Base-by-base conservation (phyloP, 2,113 vertebrate genomes). In the Cettia cetti region DNA sequence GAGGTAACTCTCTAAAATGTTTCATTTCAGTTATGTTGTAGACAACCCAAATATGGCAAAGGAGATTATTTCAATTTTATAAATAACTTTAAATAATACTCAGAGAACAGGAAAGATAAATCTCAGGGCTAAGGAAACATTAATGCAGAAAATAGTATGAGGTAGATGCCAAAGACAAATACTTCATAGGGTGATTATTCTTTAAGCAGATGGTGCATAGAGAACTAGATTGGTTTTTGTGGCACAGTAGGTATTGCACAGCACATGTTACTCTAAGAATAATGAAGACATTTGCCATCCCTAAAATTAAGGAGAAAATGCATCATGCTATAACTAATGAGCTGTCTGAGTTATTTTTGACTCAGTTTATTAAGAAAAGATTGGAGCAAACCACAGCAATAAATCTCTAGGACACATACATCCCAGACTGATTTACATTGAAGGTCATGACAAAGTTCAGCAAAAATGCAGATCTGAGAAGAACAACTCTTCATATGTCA, bases 301-400 rank as follows among this genome's bases (percentile, higher is more conserved):
- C 70, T 37, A 33, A 94, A 94, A 91, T 94, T 72, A 93, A 72
- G 22, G 45, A 45, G 49, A 88, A 93, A 92, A 86, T 37, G 14
- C n/a, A 66, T 76, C 2, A 3, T 71, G 44, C 60, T 59, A 7
- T 96, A 97, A 96, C 56, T 95, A 96, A 97, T 66, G 74, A 95
- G 40, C 81, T 92, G 70, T 94, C 81, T 11, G 69, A 89, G 59
- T 86, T 96, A 94, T 96, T 96, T 96, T 96, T 93, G 90, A 85
- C 79, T 92, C 39, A 16, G 63, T 86, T 93, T 93, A 94, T 95
- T 88, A 89, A 94, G 52, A 91, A 96, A 97, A 93, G 69, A 90
- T 86, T 94, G 69, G 52, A 82, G 30, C 14, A 97, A 95, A 65
- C 72, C 56, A 76, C 52, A 92, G 77, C 79, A 82, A 96, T 95